phyloP scores from a whole-genome alignment of 2,888 invertebrate genomes.

The Nipponacmea schrenckii region DNA sequence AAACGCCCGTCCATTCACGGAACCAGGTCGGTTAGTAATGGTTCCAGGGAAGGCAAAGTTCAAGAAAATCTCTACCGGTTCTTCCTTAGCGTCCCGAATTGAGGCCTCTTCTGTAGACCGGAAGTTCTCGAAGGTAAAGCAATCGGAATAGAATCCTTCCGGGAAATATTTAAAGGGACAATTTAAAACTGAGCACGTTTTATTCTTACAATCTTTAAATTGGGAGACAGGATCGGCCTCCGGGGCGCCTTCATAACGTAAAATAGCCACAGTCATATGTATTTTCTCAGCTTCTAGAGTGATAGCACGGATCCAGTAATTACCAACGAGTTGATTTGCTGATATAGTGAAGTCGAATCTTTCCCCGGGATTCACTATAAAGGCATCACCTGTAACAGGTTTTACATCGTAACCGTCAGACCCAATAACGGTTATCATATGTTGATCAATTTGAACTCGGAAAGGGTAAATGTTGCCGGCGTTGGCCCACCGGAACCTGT shows the following conservation, averaged over 20 bases:
- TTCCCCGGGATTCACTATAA: constrained; percentile 38
- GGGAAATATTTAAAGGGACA: constrained; percentile 46
- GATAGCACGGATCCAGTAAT: constrained; percentile 40
- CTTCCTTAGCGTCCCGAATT: constrained; percentile 16
- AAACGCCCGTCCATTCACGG: constrained; percentile 49
- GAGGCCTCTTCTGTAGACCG: constrained; percentile 32
- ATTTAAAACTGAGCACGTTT: constrained; percentile 31
- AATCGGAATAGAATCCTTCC: constrained; percentile 19
- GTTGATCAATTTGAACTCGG: constrained; percentile 36
- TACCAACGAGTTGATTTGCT: constrained; percentile 29
- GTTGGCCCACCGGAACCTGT: constrained; percentile 37
- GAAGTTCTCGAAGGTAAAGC: constrained; percentile 21
- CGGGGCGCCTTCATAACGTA: constrained; percentile 17
- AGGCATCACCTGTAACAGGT: constrained; percentile 29
- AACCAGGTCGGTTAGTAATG: constrained; percentile 34
- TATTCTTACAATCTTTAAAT: constrained; percentile 11
- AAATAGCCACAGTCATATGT: constrained; percentile 22
- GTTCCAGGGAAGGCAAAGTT: constrained; percentile 57
- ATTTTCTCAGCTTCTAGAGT: constrained; percentile 23
- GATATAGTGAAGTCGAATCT: constrained; percentile 36
- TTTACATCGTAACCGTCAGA: constrained; percentile 35
- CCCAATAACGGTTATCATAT: constrained; percentile 34
- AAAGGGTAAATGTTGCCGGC: constrained; percentile 34
- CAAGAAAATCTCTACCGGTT: constrained; percentile 49
- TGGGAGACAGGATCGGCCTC: constrained; percentile 14